Base-by-base conservation (phyloP, 30 jellyfish, hydroid and myxozoan genomes). In the Aurelia sp. region DNA sequence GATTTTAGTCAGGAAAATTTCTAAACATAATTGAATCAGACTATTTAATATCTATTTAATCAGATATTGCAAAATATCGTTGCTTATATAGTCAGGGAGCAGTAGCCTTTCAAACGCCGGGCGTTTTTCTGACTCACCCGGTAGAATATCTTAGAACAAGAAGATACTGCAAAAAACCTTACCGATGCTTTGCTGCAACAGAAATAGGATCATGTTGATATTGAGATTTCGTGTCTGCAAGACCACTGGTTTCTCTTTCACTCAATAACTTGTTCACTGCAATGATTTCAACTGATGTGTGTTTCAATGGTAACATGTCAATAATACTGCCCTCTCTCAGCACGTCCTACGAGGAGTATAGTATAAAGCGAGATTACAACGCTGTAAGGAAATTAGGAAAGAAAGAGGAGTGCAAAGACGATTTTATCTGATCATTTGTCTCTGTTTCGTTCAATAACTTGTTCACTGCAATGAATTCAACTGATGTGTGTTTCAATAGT, bases 181-280 rank as follows among this genome's bases (percentile, higher is more conserved):
- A 95, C 99, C 96, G 81, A 81, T 74, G 88, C 71, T 92, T 86
- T n/a, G 98, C 99, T 24, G 98, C 97, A 77, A 76, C 60, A 33
- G 99, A 86, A 41, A 90, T 75, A 6, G 99, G 97, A 48, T 95
- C 99, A 72, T 90, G 84, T 33, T 88, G 98, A 61, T 66, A 95
- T 67, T 90, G 98, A 13, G 97, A 73, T 79, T 85, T 95, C 13
- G 97, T 73, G 72, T 95, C 99, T 35, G 99, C 96, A 50, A 95
- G 66, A n/a, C 99, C 99, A 69, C 98, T 95, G 13, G 97, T 71
- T 67, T 90, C 99, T 77, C 99, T 70, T 66, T 95, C 98, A 81
- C 99, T 95, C 30, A 88, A 63, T 31, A 95, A 66, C 62, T 95
- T 95, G 52, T 86, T 90, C 33, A 95, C 95, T 60, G 84, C 95